phyloP scores from a whole-genome alignment of 2,797 vertebrate species.

The Fringilla coelebs region DNA sequence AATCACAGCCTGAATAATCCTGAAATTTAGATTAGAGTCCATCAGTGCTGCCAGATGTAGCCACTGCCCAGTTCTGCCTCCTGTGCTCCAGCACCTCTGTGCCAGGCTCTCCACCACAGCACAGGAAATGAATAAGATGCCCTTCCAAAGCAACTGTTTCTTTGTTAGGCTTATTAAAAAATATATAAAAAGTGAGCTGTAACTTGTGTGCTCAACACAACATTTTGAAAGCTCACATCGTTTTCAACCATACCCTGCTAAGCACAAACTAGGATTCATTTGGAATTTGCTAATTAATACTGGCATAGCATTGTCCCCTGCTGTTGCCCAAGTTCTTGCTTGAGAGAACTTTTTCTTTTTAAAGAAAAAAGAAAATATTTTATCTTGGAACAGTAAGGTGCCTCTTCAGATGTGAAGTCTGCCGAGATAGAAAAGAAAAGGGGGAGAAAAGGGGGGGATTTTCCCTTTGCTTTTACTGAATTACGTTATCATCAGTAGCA shows the following conservation, averaged over 20 bases:
- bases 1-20: background rate
- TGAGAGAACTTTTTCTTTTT: conserved; percentile 35
- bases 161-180: conserved; percentile 32
- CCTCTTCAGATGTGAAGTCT: conserved; percentile 25
- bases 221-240: conserved; percentile 20
- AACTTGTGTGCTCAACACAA: background rate
- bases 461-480: background rate
- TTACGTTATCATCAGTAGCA: conserved; percentile 17
- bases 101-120: too few species aligned
- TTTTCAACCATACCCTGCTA: conserved; percentile 15
- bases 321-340: conserved; percentile 51
- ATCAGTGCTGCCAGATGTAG: background rate
- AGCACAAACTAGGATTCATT: conserved; percentile 45
- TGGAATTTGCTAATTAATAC: conserved; percentile 64
- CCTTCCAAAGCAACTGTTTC: background rate
- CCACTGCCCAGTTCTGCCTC: background rate
- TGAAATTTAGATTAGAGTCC: background rate
- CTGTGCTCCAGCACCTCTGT: too few species aligned
- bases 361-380: conserved; percentile 37
- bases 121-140: background rate
- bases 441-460: background rate
- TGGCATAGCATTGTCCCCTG: conserved; percentile 36
- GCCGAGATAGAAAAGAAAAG: background rate
- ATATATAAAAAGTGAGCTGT: background rate
- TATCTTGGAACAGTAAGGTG: conserved; percentile 34